phyloP scores from a whole-genome alignment of 2,113 vertebrate species.

The Callopanchax toddi region DNA sequence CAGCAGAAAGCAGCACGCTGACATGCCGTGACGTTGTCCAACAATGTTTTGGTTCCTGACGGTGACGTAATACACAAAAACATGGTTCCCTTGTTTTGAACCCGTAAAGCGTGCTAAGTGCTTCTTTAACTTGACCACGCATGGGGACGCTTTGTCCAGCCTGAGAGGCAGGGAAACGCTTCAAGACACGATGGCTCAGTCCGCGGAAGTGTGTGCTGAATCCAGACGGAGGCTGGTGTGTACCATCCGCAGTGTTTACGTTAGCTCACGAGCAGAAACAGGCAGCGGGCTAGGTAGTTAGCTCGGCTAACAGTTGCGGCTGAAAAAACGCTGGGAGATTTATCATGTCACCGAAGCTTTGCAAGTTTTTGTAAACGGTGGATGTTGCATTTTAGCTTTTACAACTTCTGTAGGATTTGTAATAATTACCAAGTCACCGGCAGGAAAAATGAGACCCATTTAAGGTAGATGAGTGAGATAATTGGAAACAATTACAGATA shows the following conservation, averaged over 20 bases:
- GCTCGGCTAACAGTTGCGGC: conserved; percentile 63
- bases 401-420: not conserved
- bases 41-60: conserved; percentile 88
- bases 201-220: conserved; percentile 89
- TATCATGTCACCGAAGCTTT: conserved; percentile 36
- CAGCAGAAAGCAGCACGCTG: conserved; percentile 34
- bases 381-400: not conserved
- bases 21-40: conserved; percentile 75
- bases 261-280: conserved; percentile 54
- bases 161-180: conserved; percentile 78
- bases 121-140: conserved; percentile 71
- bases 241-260: conserved; percentile 68
- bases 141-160: conserved; percentile 59
- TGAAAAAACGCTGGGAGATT: conserved; percentile 6
- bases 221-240: conserved; percentile 96
- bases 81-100: conserved; percentile 92
- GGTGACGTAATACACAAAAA: conserved; percentile 88
- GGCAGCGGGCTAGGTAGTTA: conserved; percentile 72
- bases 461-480: not conserved
- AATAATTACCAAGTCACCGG: not conserved
- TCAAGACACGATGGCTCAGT: conserved; percentile 81
- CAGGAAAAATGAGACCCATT: not conserved
- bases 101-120: conserved; percentile 83
- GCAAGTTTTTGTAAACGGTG: conserved; percentile 5
- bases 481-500: conserved; percentile 15